Base-by-base conservation (phyloP, 2,888 invertebrate genomes). In the Hybos culiciformis region DNA sequence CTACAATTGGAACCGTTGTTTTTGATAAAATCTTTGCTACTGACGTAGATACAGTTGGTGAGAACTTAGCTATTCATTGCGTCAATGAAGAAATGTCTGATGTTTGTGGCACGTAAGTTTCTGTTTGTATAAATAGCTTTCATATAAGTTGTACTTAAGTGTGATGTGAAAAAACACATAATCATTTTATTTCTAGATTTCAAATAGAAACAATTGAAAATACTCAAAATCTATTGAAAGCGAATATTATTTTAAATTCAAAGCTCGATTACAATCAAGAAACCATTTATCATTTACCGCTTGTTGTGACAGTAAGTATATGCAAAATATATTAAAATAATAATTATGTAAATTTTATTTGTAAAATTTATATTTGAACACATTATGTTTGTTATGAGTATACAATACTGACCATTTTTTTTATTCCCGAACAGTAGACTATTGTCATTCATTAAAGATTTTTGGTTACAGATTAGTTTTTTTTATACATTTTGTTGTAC, bases 11-110 rank as follows among this genome's bases (percentile, higher is more conserved):
- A 3, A 76, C 77, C 5, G 81, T 81, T 0, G 73, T 91, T 19
- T 74, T 87, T 50, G 70, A 74, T 21, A 74, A 77, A 45, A 82
- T 92, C 42, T 66, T 73, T 44, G 80, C 88, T 8, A 79, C 77
- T 54, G 91, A 92, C 62, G 73, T 73, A 37, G 91, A 92, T 60
- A 76, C 78, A 4, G 76, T 83, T 11, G 90, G 91, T 1, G 81
- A 85, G 44, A 80, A 77, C 52, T 71, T 91, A 47, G 83, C 85
- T 63, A 78, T 91, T 5, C 77, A 75, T 45, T 77, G 77, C 50
- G 53, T 71, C 21, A 63, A 71, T 2, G 70, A 65, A 47, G 68
- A 69, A 45, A 72, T 63, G 47, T 59, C 58, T 48, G 61, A 61
- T 44, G 61, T 61, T 7, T 67, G 66, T 49, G 54, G 52, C 51